A percentile compares a stretch with the other conserved stretches of the same genome.
Evolutionary conservation across 2,113 vertebrate genomes (phyloP).

Genomic region (Pungitius pungitius): DNA sequence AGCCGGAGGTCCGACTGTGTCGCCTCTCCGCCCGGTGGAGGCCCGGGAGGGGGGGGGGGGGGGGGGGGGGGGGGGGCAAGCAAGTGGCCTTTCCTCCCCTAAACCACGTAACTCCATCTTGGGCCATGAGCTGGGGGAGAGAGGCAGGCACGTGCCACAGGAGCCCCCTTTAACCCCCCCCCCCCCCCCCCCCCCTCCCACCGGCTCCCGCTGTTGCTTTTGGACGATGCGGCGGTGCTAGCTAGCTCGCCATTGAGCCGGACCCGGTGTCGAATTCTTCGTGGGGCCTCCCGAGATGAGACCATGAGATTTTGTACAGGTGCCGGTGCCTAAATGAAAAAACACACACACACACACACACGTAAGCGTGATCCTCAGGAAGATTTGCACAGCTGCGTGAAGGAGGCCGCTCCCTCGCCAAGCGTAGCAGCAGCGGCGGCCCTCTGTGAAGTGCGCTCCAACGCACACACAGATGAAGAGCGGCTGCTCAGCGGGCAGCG

Average conservation of each 20-base stretch:
- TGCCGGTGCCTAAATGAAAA: constrained; percentile 36
- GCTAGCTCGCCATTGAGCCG: constrained; percentile 40
- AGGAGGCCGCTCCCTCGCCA: constrained; percentile 61
- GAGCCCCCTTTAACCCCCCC: constrained; percentile 41
- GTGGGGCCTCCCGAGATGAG: constrained; percentile 56
- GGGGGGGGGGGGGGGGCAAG: constrained; percentile 30
- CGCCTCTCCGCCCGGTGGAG: constrained; percentile 37
- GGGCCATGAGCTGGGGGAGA: constrained; percentile 62
- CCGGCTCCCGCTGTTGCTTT: constrained; percentile 66
- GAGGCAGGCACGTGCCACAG: constrained; percentile 70
- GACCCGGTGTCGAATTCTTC: constrained; percentile 55
- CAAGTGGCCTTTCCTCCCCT: constrained; percentile 31
- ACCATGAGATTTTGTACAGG: constrained; percentile 64
- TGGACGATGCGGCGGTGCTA: constrained; percentile 40
- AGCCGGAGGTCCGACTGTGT: constrained; percentile 25
- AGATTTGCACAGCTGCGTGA: constrained; percentile 80
- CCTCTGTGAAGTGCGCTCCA: constrained; percentile 61
- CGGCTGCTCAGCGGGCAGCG: constrained; percentile 41
- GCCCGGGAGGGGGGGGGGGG: constrained; percentile 51
- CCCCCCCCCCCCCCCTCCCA: constrained; percentile 25
- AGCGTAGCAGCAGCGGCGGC: constrained; percentile 34
- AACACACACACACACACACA: constrained; percentile 15
- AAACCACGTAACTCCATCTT: constrained; percentile 68
- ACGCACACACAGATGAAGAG: constrained; percentile 63
- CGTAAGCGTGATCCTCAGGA: constrained; percentile 36